A percentile compares a stretch with the other conserved stretches of the same genome.
Conservation (phyloP, 2,797 vertebrate genomes). For the Epinephelus awoara region DNA sequence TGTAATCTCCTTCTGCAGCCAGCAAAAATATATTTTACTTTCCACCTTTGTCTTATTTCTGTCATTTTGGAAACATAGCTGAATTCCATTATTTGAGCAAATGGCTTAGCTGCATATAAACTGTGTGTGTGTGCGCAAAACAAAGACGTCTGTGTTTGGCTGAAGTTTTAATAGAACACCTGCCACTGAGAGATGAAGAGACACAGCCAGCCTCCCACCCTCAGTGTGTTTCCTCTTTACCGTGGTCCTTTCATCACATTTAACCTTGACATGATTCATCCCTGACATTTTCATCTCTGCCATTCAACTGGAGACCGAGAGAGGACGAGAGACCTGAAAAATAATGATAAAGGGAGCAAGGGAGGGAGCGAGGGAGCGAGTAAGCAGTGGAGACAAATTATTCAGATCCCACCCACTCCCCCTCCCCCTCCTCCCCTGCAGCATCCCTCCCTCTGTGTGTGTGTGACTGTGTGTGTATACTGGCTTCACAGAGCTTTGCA, state of each 20-base stretch:
- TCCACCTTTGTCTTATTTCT: background rate
- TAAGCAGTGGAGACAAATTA: slow-evolving; percentile 53
- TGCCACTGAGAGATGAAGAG: slow-evolving; percentile 18
- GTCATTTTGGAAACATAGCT: background rate
- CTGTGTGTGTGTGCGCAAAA: background rate
- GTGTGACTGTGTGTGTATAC: slow-evolving; percentile 21
- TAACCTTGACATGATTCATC: slow-evolving; percentile 23
- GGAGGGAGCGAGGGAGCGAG: background rate
- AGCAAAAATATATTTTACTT: background rate
- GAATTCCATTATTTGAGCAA: background rate
- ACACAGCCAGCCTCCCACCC: background rate
- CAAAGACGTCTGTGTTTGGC: background rate
- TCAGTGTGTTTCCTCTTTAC: background rate
- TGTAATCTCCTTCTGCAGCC: background rate
- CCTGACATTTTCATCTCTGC: background rate
- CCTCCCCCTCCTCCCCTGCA: slow-evolving; percentile 44
- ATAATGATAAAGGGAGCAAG: background rate
- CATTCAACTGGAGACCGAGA: background rate
- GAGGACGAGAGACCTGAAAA: background rate
- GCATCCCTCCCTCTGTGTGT: slow-evolving; percentile 39
- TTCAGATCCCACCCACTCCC: slow-evolving; percentile 55
- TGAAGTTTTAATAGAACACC: slow-evolving; percentile 7
- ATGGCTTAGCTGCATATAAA: background rate
- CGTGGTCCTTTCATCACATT: slow-evolving; percentile 9
- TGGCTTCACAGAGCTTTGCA: slow-evolving; percentile 21